Base-by-base conservation (phyloP, 1,140 invertebrate species). In the Macrotrachela quadricornifera region DNA sequence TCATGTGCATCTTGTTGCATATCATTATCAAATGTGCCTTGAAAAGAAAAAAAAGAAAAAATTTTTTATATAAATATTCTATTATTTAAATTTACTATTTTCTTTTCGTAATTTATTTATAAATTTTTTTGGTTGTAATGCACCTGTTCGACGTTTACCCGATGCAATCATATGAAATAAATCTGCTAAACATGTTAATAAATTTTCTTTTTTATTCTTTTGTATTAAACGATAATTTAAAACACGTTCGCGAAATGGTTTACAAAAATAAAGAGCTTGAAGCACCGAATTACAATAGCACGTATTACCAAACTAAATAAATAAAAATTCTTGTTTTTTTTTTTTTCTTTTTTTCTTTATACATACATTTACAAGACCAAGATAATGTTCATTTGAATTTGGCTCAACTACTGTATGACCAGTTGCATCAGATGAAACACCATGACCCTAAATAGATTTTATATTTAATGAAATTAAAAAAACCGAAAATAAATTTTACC, bases 1-100 rank as follows among this genome's bases (percentile, higher is more conserved):
- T 97, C 92, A 69, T 99, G 92, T 46, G 92, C 92, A 80, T 99
- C 92, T 75, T 99, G 92, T 70, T 99, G 91, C 82, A 95, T 88
- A 65, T 94, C 96, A 71, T 99, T 97, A 71, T 97, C 91, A 77
- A 99, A 97, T 63, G 91, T 80, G 72, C 94, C 90, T 88, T 75
- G 59, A 79, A 78, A 65, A 57, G 39, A 57, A 50, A 56, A 53
- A 57, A 59, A 45, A 54, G 50, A 46, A 46, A 15, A 6, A n/a
- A 42, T 37, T 38, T 38, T n/a, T 36, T 48, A 46, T 43, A 48
- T 46, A 13, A 9, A 10, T 37, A 14, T 10, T 38, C 10, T 41
- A 11, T 36, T 14, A 57, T 55, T 17, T 15, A 15, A 57, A 64
- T 58, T n/a, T 49, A 87, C 85, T 86, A 79, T 97, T 97, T 74